These are phyloP conservation scores for Parambassis ranga DNA, from an alignment of 2,797 vertebrate species.

Conservation along the genomic window DNA sequence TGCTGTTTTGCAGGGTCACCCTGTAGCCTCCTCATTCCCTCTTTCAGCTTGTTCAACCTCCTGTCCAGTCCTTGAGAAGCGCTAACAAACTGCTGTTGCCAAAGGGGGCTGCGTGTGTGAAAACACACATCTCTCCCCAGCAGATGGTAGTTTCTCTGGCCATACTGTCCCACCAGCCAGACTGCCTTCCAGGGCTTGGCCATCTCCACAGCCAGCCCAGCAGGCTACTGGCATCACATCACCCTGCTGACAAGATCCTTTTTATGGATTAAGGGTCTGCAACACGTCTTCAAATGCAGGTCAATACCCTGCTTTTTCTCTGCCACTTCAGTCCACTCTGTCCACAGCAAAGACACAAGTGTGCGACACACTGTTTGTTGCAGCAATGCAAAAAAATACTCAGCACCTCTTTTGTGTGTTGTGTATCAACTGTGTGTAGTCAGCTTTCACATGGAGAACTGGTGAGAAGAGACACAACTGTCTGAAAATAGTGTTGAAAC, in stretches of 20 bases:
- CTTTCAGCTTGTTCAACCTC: constrained; percentile 31
- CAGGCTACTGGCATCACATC: constrained; percentile 68
- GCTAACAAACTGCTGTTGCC: constrained; percentile 62
- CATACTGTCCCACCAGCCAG: constrained; percentile 77
- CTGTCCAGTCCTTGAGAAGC: constrained; percentile 69
- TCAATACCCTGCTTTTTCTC: constrained; percentile 48
- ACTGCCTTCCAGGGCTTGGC: constrained; percentile 73
- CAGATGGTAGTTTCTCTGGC: constrained; percentile 80
- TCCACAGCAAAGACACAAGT: neutral
- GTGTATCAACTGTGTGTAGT: constrained; percentile 19
- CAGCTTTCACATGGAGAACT: constrained; percentile 18
- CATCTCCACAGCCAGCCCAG: constrained; percentile 64
- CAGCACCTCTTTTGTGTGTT: neutral
- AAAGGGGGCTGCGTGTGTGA: constrained; percentile 57
- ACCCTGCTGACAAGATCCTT: constrained; percentile 68
- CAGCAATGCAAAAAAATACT: constrained; percentile 12
- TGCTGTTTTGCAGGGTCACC: constrained; percentile 46
- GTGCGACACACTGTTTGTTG: constrained; percentile 16
- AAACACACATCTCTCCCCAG: constrained; percentile 71
- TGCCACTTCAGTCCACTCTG: constrained; percentile 24
- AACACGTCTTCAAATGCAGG: constrained; percentile 66
- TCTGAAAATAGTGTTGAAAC: constrained; percentile 29
- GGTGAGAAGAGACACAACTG: constrained; percentile 29
- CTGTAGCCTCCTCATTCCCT: constrained; percentile 41
- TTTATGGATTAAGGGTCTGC: constrained; percentile 67